A percentile compares a stretch with the other conserved stretches of the same genome.
Conservation (phyloP, 2,797 vertebrate species). For the Hippopotamyrus pictus region DNA sequence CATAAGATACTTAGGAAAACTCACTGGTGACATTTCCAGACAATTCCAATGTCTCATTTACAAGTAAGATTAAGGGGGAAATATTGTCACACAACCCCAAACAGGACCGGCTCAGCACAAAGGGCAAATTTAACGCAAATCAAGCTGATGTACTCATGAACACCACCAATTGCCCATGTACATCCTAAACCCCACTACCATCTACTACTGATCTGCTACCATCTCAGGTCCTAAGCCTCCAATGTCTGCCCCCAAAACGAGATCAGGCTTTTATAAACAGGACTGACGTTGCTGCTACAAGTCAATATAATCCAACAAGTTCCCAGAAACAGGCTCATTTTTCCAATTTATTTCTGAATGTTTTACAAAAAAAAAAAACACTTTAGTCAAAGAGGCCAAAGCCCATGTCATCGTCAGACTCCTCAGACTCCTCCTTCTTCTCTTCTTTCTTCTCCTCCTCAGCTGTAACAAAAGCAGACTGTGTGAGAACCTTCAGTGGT, state of each 20-base stretch:
- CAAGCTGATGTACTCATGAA: neutral
- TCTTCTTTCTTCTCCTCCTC: conserved; percentile 96
- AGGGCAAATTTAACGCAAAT: neutral
- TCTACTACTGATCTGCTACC: neutral
- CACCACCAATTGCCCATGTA: neutral
- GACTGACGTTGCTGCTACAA: neutral
- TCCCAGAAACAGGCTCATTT: neutral
- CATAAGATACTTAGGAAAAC: neutral
- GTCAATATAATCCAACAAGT: neutral
- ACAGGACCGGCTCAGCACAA: neutral
- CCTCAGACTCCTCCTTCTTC: conserved; percentile 94
- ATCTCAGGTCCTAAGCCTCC: neutral
- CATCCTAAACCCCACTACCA: neutral
- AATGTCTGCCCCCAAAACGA: neutral
- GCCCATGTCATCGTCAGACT: conserved; percentile 97
- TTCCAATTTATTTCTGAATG: conserved; percentile 52
- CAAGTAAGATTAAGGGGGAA: neutral
- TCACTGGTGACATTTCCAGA: neutral
- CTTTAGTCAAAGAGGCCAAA: conserved; percentile 94
- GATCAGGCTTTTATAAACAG: neutral
- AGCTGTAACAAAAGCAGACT: conserved; percentile 55
- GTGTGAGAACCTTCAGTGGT: neutral
- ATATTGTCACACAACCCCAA: neutral
- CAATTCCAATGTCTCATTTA: neutral
- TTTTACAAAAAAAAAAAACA: conserved; percentile 59